A percentile compares a stretch with the other conserved stretches of the same genome.
These are phyloP conservation scores for Hippocampus mohnikei DNA, from an alignment of 2,113 vertebrate genomes.

Conservation along the genomic window DNA sequence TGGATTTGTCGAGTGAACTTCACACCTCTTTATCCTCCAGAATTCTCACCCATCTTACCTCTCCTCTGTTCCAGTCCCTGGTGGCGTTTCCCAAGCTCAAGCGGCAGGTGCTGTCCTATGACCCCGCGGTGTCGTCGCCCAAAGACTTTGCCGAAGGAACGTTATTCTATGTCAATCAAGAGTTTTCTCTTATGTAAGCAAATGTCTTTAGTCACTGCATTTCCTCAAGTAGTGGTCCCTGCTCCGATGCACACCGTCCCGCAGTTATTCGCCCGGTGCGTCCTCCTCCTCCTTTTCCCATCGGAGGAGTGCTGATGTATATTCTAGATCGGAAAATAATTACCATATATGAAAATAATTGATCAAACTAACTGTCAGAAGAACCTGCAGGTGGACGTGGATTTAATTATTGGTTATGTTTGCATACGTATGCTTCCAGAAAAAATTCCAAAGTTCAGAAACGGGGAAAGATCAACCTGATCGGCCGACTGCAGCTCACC, in stretches of 20 bases:
- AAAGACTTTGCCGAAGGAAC: slow-evolving; percentile 99
- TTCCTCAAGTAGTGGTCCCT: not conserved
- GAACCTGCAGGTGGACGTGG: rapidly evolving
- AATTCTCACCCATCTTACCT: slow-evolving; percentile 2
- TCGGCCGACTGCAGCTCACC: slow-evolving; percentile 94
- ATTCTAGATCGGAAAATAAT: no score
- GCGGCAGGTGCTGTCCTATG: slow-evolving; percentile 94
- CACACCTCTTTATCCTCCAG: not conserved
- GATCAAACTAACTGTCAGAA: not conserved
- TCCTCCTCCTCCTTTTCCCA: no score
- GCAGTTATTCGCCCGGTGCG: no score
- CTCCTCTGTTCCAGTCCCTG: slow-evolving; percentile 79
- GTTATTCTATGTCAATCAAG: slow-evolving; percentile 97
- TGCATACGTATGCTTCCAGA: slow-evolving; percentile 64
- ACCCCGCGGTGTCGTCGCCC: slow-evolving; percentile 93
- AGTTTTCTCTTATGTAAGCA: slow-evolving; percentile 98
- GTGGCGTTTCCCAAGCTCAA: slow-evolving; percentile 99
- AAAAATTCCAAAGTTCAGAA: slow-evolving; percentile 99
- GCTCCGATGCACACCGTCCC: no score
- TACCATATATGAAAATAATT: not conserved
- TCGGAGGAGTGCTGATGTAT: no score
- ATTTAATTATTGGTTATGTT: not conserved
- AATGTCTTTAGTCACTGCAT: not conserved
- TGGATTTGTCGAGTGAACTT: no score
- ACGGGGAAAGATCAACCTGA: slow-evolving; percentile 97